Percentiles rank a stretch among this genome's conserved stretches.
Conservation (phyloP, 1,140 invertebrate species). For the Bactericera cockerelli region DNA sequence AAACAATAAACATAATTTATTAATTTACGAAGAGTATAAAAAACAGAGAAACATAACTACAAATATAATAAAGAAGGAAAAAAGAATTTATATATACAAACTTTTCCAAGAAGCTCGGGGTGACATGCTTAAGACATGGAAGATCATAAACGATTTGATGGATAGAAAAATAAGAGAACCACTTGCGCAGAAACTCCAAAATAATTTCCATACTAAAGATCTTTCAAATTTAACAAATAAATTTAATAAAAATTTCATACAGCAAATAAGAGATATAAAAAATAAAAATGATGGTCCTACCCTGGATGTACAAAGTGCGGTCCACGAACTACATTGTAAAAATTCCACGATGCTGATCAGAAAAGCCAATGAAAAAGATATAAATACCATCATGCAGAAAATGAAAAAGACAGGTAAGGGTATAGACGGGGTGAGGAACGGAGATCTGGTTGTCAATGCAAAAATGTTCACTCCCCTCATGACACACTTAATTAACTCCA, state of each 20-base stretch:
- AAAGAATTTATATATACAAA: not conserved
- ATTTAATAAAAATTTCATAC: conserved; percentile 3
- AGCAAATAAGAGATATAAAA: not conserved
- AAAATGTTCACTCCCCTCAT: not conserved
- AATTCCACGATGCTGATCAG: not conserved
- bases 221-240: not conserved
- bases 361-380: conserved; percentile 3
- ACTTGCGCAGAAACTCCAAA: not conserved
- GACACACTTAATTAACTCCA: not conserved
- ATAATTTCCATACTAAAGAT: not conserved
- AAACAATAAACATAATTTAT: too few relatives aligned
- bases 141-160: conserved; percentile 3
- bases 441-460: not conserved
- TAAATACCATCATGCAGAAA: not conserved
- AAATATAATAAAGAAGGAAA: not conserved
- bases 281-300: not conserved
- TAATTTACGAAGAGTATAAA: not conserved
- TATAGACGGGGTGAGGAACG: not conserved
- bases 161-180: conserved; percentile 2
- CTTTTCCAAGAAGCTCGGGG: not conserved
- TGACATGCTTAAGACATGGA: not conserved
- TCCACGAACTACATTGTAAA: not conserved
- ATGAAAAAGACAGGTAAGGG: conserved; percentile 6
- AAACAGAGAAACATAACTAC: not conserved
- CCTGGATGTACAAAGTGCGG: not conserved